Base-by-base conservation (phyloP, 35 echinoderm and acorn worm species). In the Ptychodera flava region DNA sequence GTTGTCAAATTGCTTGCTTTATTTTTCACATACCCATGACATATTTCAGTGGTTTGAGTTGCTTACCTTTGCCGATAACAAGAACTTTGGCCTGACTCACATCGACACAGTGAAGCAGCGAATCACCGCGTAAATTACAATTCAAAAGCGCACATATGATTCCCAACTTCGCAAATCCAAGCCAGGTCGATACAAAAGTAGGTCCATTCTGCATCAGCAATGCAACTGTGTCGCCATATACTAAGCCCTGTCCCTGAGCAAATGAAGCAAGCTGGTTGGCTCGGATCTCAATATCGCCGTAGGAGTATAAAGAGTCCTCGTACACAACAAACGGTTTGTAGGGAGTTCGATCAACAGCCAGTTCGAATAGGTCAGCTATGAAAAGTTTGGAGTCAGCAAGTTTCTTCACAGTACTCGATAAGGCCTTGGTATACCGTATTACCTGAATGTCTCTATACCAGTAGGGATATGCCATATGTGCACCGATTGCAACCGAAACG, bases 191-290 rank as follows among this genome's bases (percentile, higher is more conserved):
- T 10, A 93, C 53, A 85, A 87, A 97, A 1, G 80, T 87, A 1
- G 95, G 92, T 38, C 90, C 89, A 35, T 97, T 97, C 30, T 89
- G 38, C 92, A 97, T 93, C 28, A 97, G 76, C 1, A 97, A 28
- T 14, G 89, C 93, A 1, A 91, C 95, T 15, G 89, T 85, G 35
- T 97, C 95, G 22, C 83, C 78, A 1, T 78, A 28, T 22, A 90
- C 28, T 0, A 35, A 0, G 29, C 80, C 33, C 16, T 36, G 45
- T 0, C 33, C 14, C 6, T 88, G 15, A 1, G 93, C 30, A 35
- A 85, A 97, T n/a, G 90, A 77, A 28, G 84, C 92, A 1, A 97
- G 79, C 31, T 87, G 78, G 38, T 97, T 93, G 16, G 95, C 87
- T 38, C 80, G 36, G 31, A 85, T 83, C 27, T 97, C 85, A 2